phyloP scores from a whole-genome alignment of 2,797 vertebrate genomes.

The Spondyliosoma cantharus region DNA sequence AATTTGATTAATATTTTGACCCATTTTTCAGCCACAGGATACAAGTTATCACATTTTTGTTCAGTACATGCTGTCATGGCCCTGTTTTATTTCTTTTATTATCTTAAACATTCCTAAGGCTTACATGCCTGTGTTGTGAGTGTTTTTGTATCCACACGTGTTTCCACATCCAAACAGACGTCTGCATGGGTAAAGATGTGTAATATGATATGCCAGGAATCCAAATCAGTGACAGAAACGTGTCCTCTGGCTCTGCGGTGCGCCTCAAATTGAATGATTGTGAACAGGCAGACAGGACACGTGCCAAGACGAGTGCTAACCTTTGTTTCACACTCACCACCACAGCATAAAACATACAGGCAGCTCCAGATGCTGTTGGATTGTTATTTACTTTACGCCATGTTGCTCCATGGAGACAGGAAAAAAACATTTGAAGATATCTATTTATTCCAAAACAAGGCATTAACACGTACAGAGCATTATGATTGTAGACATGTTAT shows the following conservation, averaged over 20 bases:
- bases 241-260: constrained; percentile 7
- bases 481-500: constrained; percentile 2
- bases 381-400: constrained; percentile 49
- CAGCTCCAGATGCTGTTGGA: constrained; percentile 60
- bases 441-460: constrained; percentile 25
- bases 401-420: constrained; percentile 49
- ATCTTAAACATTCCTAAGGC: background rate
- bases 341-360: constrained; percentile 54
- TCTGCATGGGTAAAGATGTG: constrained; percentile 8
- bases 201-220: background rate
- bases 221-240: constrained; percentile 42
- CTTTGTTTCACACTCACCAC: constrained; percentile 62
- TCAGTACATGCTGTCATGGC: background rate
- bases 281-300: constrained; percentile 42
- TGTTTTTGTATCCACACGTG: constrained; percentile 2
- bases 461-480: background rate
- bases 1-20: constrained; percentile 13
- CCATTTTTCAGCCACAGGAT: constrained; percentile 13
- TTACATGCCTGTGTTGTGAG: background rate
- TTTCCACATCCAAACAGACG: constrained; percentile 13
- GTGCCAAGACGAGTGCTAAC: constrained; percentile 55
- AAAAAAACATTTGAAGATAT: constrained; percentile 48
- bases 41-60: constrained; percentile 23
- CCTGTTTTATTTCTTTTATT: background rate
- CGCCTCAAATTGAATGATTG: constrained; percentile 34